Percentiles rank a stretch among this genome's conserved stretches.
Conservation (phyloP, 30 jellyfish, hydroid and myxozoan genomes). For the Hydractinia echinata region DNA sequence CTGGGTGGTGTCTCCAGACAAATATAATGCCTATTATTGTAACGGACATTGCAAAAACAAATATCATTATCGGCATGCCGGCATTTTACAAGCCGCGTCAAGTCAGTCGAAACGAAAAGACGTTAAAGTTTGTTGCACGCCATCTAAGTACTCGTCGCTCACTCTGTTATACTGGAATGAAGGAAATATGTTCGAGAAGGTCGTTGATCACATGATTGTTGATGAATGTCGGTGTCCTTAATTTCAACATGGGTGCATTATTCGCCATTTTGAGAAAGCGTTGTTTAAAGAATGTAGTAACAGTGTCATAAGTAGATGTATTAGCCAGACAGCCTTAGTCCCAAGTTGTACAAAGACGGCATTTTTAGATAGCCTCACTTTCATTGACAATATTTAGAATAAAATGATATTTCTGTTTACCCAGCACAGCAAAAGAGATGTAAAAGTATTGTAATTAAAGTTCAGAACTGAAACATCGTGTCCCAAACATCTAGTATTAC, state of each 20-base stretch:
- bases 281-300: no score
- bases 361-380: no score
- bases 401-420: no score
- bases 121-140: constrained; percentile 11
- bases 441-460: no score
- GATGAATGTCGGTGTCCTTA: constrained; percentile 11
- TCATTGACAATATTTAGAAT: no score
- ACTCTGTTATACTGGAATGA: neutral
- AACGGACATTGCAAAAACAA: neutral
- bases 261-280: no score
- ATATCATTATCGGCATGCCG: neutral
- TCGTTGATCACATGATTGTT: neutral
- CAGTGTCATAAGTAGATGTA: no score
- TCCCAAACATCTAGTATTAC: no score
- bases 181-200: neutral
- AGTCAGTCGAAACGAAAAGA: neutral
- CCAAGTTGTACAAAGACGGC: no score
- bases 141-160: neutral
- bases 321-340: no score
- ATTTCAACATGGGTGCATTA: neutral
- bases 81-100: neutral
- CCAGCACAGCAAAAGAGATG: no score
- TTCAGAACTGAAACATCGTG: no score
- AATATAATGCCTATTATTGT: neutral
- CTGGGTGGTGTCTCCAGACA: constrained; percentile 1